Base-by-base conservation (phyloP, 2,888 invertebrate genomes). In the Epistrophe eligans region DNA sequence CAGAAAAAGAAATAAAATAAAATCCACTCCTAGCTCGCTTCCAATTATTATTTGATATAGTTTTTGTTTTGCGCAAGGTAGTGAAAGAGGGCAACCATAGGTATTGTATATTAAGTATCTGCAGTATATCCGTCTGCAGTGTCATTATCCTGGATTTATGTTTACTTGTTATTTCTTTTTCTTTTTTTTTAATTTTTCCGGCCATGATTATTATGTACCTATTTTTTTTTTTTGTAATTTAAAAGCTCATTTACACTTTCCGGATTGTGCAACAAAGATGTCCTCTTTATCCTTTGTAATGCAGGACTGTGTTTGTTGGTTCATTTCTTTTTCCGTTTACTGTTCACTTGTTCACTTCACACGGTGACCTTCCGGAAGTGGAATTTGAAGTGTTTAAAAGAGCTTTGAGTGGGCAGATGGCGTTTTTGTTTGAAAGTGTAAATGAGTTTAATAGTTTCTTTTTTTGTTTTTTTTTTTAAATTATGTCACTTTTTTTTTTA, bases 131-230 rank as follows among this genome's bases (percentile, higher is more conserved):
- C 77, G 43, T 62, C 70, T 85, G 81, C 71, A 64, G 79, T 66
- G 66, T 79, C 83, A 87, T 87, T 87, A 87, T 87, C 60, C 83
- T 72, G 79, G 82, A 83, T 91, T 90, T 90, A 90, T 88, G 67
- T 80, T 79, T 76, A 93, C 93, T 93, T 92, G 79, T 84, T 77
- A 88, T 90, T n/a, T 24, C 24, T 45, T 71, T 19, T 35, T 72
- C 28, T 52, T 52, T 52, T 17, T 76, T 70, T 76, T 58, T 24
- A 24, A 52, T 74, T 28, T 40, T 40, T 74, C 40, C 71, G 76
- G 60, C 66, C 77, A 60, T 84, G 66, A 72, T 88, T 80, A 84
- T 84, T 77, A 88, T 88, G n/a, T n/a, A n/a, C n/a, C n/a, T n/a
- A 2, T 24, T 24, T 24, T 83, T 76, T 66, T 83, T 82, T 84